Conservation (phyloP, 2,797 vertebrate genomes). For the Xiphophorus birchmanni region DNA sequence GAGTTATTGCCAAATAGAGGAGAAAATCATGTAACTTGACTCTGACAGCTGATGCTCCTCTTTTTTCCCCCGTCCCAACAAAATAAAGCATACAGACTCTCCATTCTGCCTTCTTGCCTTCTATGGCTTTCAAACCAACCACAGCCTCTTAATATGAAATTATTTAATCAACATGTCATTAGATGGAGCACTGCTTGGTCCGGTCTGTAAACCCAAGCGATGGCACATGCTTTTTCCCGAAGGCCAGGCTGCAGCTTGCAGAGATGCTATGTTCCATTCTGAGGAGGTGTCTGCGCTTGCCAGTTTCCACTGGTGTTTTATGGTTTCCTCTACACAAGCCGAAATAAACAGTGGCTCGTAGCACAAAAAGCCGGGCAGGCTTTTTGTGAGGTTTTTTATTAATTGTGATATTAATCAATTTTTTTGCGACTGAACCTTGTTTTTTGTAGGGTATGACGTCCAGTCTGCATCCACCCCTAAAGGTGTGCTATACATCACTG, state of each 20-base stretch:
- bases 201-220: constrained; percentile 62
- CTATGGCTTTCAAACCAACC: constrained; percentile 58
- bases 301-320: constrained; percentile 48
- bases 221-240: constrained; percentile 34
- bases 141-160: constrained; percentile 55
- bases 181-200: constrained; percentile 41
- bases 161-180: constrained; percentile 78
- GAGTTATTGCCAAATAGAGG: constrained; percentile 11
- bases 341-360: constrained; percentile 40
- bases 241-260: constrained; percentile 25
- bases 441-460: constrained; percentile 89
- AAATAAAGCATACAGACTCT: constrained; percentile 32
- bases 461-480: constrained; percentile 85
- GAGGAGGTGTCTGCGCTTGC: constrained; percentile 25
- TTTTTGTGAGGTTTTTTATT: too few species aligned
- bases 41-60: constrained; percentile 32
- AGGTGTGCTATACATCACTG: constrained; percentile 88
- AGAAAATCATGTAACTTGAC: constrained; percentile 35
- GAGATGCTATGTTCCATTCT: constrained; percentile 14
- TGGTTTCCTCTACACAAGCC: constrained; percentile 28
- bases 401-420: background rate
- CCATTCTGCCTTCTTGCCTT: constrained; percentile 56
- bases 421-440: background rate
- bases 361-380: background rate
- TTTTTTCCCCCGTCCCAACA: constrained; percentile 24